Percentiles rank a stretch among this genome's conserved stretches.
Conservation (phyloP, 2,113 vertebrate genomes). For the Mus pahari region DNA sequence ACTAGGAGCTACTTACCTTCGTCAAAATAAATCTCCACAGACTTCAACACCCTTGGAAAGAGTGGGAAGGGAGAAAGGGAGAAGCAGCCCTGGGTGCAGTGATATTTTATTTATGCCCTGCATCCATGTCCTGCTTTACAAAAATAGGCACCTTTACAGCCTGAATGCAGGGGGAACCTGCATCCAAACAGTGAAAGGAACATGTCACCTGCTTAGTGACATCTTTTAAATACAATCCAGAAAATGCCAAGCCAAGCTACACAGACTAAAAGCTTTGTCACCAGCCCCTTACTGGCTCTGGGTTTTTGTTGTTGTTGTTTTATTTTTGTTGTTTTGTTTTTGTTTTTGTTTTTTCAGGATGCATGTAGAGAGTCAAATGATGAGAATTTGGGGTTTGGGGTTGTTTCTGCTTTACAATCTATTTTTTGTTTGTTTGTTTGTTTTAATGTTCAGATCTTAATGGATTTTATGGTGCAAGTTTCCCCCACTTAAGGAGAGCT, state of each 20-base stretch:
- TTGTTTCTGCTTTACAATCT: not conserved
- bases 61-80: constrained; percentile 78
- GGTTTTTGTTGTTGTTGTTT: too few relatives aligned
- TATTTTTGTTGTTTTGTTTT: too few relatives aligned
- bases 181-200: constrained; percentile 81
- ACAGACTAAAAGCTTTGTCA: not conserved
- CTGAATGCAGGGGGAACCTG: constrained; percentile 78
- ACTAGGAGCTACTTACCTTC: constrained; percentile 82
- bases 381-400: not conserved
- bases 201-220: constrained; percentile 77
- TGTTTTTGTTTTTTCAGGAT: too few relatives aligned
- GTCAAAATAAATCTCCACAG: constrained; percentile 86
- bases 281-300: not conserved
- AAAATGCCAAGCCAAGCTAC: constrained; percentile 21
- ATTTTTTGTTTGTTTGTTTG: not conserved
- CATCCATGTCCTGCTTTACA: constrained; percentile 83
- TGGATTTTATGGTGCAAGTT: not conserved
- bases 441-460: not conserved
- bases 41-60: constrained; percentile 80
- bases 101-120: constrained; percentile 86
- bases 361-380: not conserved
- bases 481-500: not conserved
- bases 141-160: constrained; percentile 78
- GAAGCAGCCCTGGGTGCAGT: constrained; percentile 79
- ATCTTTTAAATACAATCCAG: constrained; percentile 69